Percentiles rank a stretch among this genome's conserved stretches.
phyloP scores from a whole-genome alignment of 2,888 invertebrate species.

The Heliothis peltigera region DNA sequence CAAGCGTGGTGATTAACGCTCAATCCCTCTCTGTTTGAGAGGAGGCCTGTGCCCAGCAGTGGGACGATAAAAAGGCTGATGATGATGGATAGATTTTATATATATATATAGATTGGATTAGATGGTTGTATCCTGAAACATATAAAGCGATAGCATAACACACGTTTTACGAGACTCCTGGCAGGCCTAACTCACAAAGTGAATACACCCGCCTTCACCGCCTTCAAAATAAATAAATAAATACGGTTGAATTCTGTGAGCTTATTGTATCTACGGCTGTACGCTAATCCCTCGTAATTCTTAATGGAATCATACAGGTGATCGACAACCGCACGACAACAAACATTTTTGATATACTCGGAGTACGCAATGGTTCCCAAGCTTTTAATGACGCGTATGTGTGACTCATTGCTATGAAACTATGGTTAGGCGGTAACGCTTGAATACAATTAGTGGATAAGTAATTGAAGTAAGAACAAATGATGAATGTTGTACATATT shows the following conservation, averaged over 20 bases:
- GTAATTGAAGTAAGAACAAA: too few species aligned
- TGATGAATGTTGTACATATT: background rate
- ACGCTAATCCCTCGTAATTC: slow-evolving; percentile 81
- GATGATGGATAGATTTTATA: too few species aligned
- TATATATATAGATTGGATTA: too few species aligned
- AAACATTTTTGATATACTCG: slow-evolving; percentile 78
- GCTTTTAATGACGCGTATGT: slow-evolving; percentile 1
- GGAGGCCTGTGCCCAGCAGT: too few species aligned
- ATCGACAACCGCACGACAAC: slow-evolving; percentile 78
- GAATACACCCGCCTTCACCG: slow-evolving; percentile 1
- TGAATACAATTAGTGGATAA: too few species aligned
- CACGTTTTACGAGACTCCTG: background rate
- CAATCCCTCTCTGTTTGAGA: too few species aligned
- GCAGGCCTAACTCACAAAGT: background rate
- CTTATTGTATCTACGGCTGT: slow-evolving; percentile 64
- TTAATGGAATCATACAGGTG: slow-evolving; percentile 87
- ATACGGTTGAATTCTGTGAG: slow-evolving; percentile 54
- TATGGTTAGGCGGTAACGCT: slow-evolving; percentile 2
- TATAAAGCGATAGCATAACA: background rate
- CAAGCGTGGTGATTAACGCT: too few species aligned
- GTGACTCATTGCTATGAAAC: slow-evolving; percentile 23
- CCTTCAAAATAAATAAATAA: slow-evolving; percentile 54
- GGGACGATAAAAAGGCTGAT: too few species aligned
- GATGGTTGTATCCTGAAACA: too few species aligned
- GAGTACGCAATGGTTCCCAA: slow-evolving; percentile 66